Evolutionary conservation across 1,140 invertebrate species (phyloP).

Genomic region (Wasmannia auropunctata): DNA sequence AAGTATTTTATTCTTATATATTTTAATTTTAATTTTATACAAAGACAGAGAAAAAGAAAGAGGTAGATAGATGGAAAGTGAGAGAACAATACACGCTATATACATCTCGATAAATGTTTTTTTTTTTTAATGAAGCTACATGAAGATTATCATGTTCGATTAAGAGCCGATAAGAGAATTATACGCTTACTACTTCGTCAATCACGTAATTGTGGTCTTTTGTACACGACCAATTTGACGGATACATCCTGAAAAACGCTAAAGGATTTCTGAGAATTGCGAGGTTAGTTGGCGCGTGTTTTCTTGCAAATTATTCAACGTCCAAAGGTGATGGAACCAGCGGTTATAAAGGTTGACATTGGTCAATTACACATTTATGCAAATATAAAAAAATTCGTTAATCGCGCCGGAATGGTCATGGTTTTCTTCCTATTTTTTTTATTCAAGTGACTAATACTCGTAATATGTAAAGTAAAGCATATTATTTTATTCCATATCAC

Average conservation of each 20-base stretch:
- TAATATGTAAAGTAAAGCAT: background rate
- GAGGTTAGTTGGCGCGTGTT: background rate
- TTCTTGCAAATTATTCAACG: conserved; percentile 20
- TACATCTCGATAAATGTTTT: background rate
- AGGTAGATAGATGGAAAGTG: background rate
- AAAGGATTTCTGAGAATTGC: conserved; percentile 22
- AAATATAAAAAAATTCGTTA: conserved; percentile 4
- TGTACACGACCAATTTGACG: conserved; percentile 1
- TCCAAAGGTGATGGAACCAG: background rate
- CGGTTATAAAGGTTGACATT: conserved; percentile 1
- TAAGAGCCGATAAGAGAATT: background rate
- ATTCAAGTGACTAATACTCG: background rate
- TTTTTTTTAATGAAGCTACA: background rate
- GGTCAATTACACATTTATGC: conserved; percentile 30
- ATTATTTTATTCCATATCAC: background rate
- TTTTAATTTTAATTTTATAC: background rate
- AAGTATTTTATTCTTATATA: background rate
- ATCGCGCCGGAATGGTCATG: background rate
- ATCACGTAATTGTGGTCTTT: background rate
- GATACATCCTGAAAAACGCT: conserved; percentile 8
- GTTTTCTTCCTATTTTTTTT: background rate
- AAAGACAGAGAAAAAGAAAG: background rate
- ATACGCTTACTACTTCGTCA: background rate
- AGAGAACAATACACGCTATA: background rate
- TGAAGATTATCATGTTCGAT: background rate